phyloP scores from a whole-genome alignment of 2,797 vertebrate species.

The Fratercula arctica region DNA sequence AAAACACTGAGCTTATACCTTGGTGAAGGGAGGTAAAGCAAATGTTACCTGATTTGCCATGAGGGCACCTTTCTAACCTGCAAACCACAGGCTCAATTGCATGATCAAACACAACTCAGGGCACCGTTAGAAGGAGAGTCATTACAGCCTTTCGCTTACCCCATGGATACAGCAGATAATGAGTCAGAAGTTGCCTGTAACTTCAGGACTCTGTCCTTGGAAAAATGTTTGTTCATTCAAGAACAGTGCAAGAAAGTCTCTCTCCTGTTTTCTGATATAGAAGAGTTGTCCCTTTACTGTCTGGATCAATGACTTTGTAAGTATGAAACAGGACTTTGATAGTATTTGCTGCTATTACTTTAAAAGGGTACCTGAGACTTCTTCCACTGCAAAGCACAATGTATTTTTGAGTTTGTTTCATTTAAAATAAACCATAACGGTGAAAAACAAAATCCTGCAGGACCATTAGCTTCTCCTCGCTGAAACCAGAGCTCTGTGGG shows the following conservation, averaged over 20 bases:
- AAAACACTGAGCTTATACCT: neutral
- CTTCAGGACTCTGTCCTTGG: neutral
- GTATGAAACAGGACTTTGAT: neutral
- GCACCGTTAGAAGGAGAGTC: neutral
- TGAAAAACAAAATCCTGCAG: neutral
- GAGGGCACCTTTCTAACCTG: neutral
- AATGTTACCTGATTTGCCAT: neutral
- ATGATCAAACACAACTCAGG: neutral
- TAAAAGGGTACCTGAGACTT: neutral
- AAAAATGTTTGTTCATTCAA: neutral
- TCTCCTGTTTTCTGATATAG: neutral
- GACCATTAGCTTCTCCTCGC: neutral
- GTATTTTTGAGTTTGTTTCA: neutral
- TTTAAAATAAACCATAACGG: neutral
- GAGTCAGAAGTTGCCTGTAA: neutral
- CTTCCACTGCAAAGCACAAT: neutral
- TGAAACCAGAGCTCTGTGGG: neutral
- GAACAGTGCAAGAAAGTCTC: neutral
- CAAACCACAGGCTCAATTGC: accelerated
- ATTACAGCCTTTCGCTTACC: neutral
- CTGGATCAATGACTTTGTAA: neutral
- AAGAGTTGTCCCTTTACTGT: neutral
- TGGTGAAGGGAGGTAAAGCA: neutral
- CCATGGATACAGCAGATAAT: neutral
- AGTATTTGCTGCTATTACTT: neutral